phyloP scores from a whole-genome alignment of 2,113 vertebrate species.

The Murina feae region DNA sequence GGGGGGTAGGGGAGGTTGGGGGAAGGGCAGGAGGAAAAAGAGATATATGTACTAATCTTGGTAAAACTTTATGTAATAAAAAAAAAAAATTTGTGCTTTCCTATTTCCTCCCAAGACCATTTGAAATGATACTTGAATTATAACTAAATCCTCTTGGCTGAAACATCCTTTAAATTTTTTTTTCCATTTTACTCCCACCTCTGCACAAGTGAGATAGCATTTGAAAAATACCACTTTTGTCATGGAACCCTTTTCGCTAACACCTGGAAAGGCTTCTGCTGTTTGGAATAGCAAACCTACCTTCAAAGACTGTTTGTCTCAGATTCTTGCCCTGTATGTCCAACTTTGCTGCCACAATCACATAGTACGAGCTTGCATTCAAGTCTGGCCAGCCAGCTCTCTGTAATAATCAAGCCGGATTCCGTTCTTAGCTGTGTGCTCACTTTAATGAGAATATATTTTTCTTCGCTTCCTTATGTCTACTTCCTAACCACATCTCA shows the following conservation, averaged over 20 bases:
- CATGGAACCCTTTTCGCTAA: not conserved
- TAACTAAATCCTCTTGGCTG: not conserved
- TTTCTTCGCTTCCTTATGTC: not conserved
- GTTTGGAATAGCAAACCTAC: not conserved
- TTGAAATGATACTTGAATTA: constrained; percentile 5
- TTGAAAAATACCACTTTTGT: not conserved
- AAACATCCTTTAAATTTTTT: not conserved
- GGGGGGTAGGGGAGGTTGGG: too few species aligned
- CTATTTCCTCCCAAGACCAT: not conserved
- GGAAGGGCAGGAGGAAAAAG: too few species aligned
- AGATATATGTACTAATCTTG: too few species aligned
- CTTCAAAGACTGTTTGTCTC: not conserved
- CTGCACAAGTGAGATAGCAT: not conserved
- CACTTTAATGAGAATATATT: not conserved
- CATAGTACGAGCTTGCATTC: not conserved
- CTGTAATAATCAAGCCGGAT: not conserved
- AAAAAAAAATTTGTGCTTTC: not conserved
- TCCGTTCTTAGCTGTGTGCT: not conserved
- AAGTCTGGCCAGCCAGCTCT: not conserved
- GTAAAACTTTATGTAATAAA: too few species aligned
- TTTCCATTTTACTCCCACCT: not conserved
- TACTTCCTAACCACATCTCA: not conserved
- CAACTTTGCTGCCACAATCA: not conserved
- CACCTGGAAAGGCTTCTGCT: not conserved
- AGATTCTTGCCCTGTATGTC: not conserved